Evolutionary conservation across 2,888 invertebrate genomes (phyloP).

Genomic region (Yponomeuta cagnagella): DNA sequence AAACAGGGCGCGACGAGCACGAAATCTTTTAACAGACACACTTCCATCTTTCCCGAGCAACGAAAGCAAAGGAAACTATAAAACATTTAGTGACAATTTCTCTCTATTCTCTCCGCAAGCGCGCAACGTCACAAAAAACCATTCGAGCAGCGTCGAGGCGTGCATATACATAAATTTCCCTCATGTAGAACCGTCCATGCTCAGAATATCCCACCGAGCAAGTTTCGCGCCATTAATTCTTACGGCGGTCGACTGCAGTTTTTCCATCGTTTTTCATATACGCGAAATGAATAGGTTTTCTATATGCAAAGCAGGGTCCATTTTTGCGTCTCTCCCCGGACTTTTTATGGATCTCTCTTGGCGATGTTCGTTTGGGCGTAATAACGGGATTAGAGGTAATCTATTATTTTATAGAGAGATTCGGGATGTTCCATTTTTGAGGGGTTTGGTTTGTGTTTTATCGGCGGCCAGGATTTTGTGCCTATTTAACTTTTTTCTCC

Average conservation of each 20-base stretch:
- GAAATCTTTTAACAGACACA: neutral
- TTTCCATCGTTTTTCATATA: constrained; percentile 30
- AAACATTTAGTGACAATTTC: constrained; percentile 9
- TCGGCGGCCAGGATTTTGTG: constrained; percentile 57
- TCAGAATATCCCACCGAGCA: constrained; percentile 30
- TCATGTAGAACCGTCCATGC: constrained; percentile 17
- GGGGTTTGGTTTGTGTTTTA: constrained; percentile 49
- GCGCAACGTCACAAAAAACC: constrained; percentile 12
- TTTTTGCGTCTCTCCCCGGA: constrained; percentile 21
- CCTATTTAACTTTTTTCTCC: constrained; percentile 52
- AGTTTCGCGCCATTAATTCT: constrained; percentile 71
- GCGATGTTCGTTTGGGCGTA: constrained; percentile 42
- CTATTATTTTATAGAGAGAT: constrained; percentile 21
- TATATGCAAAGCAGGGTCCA: constrained; percentile 29
- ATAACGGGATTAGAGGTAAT: constrained; percentile 54
- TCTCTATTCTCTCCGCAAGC: constrained; percentile 5
- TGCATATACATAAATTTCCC: constrained; percentile 19
- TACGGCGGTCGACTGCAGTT: constrained; percentile 64
- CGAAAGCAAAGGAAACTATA: constrained; percentile 2
- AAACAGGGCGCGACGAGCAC: neutral
- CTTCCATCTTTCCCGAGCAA: neutral
- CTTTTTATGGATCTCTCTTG: constrained; percentile 24
- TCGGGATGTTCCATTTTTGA: constrained; percentile 20
- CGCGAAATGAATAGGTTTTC: constrained; percentile 23
- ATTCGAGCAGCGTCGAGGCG: constrained; percentile 8